Base-by-base conservation (phyloP, 2,888 invertebrate species). In the Cotesia congregata region DNA sequence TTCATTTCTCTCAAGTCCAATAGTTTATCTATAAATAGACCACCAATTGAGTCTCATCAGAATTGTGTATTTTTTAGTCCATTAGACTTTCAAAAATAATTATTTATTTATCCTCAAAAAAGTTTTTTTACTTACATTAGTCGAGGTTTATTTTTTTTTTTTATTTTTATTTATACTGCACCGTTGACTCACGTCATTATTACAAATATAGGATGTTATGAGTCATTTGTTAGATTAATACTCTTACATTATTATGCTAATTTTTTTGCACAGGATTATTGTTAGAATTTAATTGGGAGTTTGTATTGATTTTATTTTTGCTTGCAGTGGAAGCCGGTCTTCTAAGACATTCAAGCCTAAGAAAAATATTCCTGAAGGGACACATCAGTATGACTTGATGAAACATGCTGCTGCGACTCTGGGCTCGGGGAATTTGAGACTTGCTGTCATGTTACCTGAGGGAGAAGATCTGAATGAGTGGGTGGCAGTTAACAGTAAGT, bases 391-490 rank as follows among this genome's bases (percentile, higher is more conserved):
- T 94, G 98, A 99, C 90, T 92, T 99, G 90, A 98, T 98, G 98
- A 97, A 98, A 91, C 98, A 98, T 92, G 97, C 97, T n/a, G 98
- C 98, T 1, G 98, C 98, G 77, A 99, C 99, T 0, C 91, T 99
- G 65, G 99, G 99, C 76, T 98, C 98, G 68, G 99, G 98, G 38
- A 99, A 99, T 91, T 92, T 99, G 82, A 92, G 98, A 80, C 93
- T 98, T 80, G 99, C 99, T 67, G 99, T 99, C 75, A 95, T 97
- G 93, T 91, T 99, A 83, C 99, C 99, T 0, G 98, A 98, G 90
- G 99, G 99, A 60, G 99, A 99, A 91, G 99, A 99, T 91, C 93
- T 98, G 81, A 99, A 99, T 88, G 99, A 99, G 92, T 99, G 99
- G 99, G 97, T 99, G 64, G 99, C 99, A 75, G 99, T 99, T 67